Evolutionary conservation across 2,888 invertebrate species (phyloP), one percentile per base, ranked within the genome.

Genomic region (Ypsolopha scabrella): DNA sequence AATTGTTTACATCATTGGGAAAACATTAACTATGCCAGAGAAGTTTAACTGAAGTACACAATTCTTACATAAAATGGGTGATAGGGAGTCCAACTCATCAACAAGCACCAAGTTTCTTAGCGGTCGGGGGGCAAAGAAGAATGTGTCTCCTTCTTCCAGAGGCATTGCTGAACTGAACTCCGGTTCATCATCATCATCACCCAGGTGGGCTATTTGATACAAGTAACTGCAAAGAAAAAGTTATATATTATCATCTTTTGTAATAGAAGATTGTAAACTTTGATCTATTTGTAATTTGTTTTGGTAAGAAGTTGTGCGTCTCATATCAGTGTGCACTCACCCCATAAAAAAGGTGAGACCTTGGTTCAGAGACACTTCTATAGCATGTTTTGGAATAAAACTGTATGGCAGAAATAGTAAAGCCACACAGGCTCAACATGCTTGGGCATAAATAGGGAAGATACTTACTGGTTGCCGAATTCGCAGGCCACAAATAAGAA

Each of bases 401-500:
- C 48, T 39, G 70, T 74, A 67, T 64, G 62, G 60, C 52, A 61
- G 65, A 67, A 72, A 64, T 51, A 53, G 54, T 65, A 39, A 24
- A 63, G 65, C 57, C 61, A 60, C 72, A 73, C 69, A 64, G 59
- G 64, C 58, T 65, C 54, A 24, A 63, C 65, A 68, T 66, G 69
- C 72, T 13, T 4, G 8, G 13, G 8, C 8, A 51, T 33, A 9
- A 4, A 50, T 47, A 54, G 37, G 37, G 34, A 47, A 52, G 43
- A n/a, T 38, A 94, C 98, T 94, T 88, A 98, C 97, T 99, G 99
- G 87, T 99, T 99, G 64, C 99, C 99, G 90, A 99, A 99, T 85
- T 99, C 99, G 35, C 96, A 94, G 1, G 99, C 99, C 8, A 99
- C 95, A 86, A 99, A 99, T 13, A 99, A 85, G 74, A 99, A 99